Percentiles rank a stretch among this genome's conserved stretches.
Evolutionary conservation across 2,797 vertebrate genomes (phyloP).

Genomic region (Myoxocephalus aenaeus): DNA sequence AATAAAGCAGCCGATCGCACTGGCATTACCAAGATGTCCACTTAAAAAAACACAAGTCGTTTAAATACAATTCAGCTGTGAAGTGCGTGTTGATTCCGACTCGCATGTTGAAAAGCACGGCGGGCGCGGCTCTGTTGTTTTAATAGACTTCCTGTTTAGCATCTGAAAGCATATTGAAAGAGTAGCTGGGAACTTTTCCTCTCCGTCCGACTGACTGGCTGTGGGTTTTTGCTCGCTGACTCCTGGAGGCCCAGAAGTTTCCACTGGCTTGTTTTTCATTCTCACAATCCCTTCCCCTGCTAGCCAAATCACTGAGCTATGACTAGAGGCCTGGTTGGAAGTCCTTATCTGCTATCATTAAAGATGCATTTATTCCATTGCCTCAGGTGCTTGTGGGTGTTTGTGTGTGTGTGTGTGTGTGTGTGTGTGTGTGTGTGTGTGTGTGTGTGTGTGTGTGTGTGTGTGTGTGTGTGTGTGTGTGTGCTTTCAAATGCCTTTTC

Average conservation of each 20-base stretch:
- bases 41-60: constrained; percentile 28
- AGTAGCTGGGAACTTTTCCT: constrained; percentile 72
- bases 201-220: constrained; percentile 77
- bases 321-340: constrained; percentile 84
- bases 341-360: constrained; percentile 86
- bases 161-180: constrained; percentile 72
- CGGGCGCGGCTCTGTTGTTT: constrained; percentile 60
- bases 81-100: constrained; percentile 43
- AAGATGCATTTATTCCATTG: constrained; percentile 86
- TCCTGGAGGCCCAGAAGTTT: constrained; percentile 82
- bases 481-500: constrained; percentile 69
- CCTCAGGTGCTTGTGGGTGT: constrained; percentile 81
- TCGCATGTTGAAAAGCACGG: constrained; percentile 44
- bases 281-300: constrained; percentile 80
- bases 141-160: constrained; percentile 72
- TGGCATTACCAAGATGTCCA: constrained; percentile 40
- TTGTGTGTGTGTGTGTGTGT: constrained; percentile 52
- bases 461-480: constrained; percentile 36
- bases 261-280: constrained; percentile 82
- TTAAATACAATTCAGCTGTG: constrained; percentile 45
- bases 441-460: constrained; percentile 68
- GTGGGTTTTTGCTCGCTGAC: constrained; percentile 78
- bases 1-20: constrained; percentile 55
- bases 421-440: constrained; percentile 39
- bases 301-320: constrained; percentile 84